Evolutionary conservation across 92 coral and sea anemone species (phyloP).

Genomic region (Paragorgia papillata): DNA sequence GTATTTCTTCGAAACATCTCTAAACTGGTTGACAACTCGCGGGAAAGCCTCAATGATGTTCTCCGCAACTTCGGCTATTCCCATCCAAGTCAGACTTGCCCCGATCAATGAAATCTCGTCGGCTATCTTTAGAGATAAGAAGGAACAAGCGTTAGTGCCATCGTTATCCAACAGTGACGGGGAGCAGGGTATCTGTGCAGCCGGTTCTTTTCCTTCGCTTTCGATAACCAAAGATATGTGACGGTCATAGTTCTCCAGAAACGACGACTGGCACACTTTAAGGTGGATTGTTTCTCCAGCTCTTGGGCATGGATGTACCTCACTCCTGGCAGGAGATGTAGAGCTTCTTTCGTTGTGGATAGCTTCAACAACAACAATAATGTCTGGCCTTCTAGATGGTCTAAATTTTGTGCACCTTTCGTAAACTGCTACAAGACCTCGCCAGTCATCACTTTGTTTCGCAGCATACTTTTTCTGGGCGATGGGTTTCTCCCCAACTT

Average conservation of each 20-base stretch:
- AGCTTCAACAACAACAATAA: not conserved
- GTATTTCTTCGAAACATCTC: conserved; percentile 37
- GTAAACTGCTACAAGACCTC: not conserved
- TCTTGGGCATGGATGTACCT: not conserved
- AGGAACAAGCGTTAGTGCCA: conserved; percentile 34
- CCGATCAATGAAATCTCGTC: not conserved
- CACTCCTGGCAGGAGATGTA: not conserved
- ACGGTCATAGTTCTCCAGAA: conserved; percentile 40
- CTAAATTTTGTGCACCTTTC: conserved; percentile 2
- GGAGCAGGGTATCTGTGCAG: too few species aligned
- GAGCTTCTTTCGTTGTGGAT: not conserved
- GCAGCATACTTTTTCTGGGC: conserved; percentile 1
- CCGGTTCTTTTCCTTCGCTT: too few species aligned
- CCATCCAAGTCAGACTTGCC: not conserved
- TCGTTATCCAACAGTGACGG: conserved; percentile 12
- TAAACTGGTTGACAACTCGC: conserved; percentile 36
- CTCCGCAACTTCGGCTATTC: conserved; percentile 35
- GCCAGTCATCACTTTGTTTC: conserved; percentile 13
- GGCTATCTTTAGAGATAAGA: conserved; percentile 23
- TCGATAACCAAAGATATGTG: too few species aligned
- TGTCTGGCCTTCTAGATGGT: not conserved
- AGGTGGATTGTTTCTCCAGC: conserved; percentile 7
- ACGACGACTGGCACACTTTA: conserved; percentile 40
- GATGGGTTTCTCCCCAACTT: not conserved
- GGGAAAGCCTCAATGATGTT: conserved; percentile 36